Base-by-base conservation (phyloP, 2,888 invertebrate genomes). In the Cephus spinipes region DNA sequence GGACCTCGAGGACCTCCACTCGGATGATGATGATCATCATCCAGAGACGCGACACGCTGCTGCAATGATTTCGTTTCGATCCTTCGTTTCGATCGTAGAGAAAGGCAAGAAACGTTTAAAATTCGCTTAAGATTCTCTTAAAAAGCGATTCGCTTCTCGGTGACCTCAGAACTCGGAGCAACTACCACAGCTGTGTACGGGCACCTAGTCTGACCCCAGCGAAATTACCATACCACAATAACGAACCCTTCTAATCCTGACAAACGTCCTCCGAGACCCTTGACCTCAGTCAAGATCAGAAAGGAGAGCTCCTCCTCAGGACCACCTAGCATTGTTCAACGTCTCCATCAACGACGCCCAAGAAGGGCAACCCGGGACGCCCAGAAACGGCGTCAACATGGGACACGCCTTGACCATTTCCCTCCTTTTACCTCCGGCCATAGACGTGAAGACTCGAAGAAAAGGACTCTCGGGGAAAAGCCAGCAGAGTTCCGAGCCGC, bases 171-270 rank as follows among this genome's bases (percentile, higher is more conserved):
- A 55, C 55, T 55, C 23, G 2, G 9, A 23, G 2, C 55, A 55
- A 55, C 55, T 23, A 55, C 2, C 23, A 55, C 55, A 9, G 9
- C 23, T 55, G 55, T 55, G 23, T 23, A 9, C 0, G 9, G 55
- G 55, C 23, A 9, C 9, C 55, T 23, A 23, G 15, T 23, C 55
- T 23, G 55, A 55, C 55, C 55, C 23, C 55, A 55, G 23, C 0
- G 9, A 55, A 55, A 55, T 55, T 55, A 55, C 55, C 55, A 55
- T 55, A 55, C 23, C 23, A 55, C 55, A 15, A 55, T 55, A 23
- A 55, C 55, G 79, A 81, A 80, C 83, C 84, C 81, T 82, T 82
- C 85, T 86, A 86, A 86, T 86, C 86, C 86, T 84, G 86, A 86
- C 84, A 84, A 86, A 86, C 85, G 86, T 82, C 68, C 82, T 71